Base-by-base conservation (phyloP, 2,113 vertebrate genomes). In the Anolis sagrei region DNA sequence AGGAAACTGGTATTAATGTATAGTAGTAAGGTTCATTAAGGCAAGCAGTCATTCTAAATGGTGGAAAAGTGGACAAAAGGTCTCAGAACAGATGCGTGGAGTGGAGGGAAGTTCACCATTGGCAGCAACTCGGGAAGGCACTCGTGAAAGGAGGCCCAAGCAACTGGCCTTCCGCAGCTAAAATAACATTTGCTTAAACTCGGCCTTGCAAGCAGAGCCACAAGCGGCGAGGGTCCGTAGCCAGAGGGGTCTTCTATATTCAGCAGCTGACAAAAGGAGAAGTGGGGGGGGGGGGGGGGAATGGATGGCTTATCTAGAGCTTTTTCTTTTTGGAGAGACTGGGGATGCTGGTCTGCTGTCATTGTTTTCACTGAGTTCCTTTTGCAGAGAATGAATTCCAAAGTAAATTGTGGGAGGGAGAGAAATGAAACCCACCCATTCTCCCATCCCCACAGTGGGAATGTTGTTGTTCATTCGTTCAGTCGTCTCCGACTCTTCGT, bases 111-210 rank as follows among this genome's bases (percentile, higher is more conserved):
- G 9, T 54, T 54, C 9, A 29, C 13, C 6, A n/a, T 64, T 4
- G 1, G 9, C 18, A 39, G 5, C 78, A 16, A 66, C 76, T 39
- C 49, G 72, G 9, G 9, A 10, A 39, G 66, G 27, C 23, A 27
- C 5, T 18, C 13, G 91, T 87, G 49, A 88, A 86, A 86, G 88
- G 85, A 89, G 90, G 89, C 91, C 82, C 81, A 68, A 82, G 85
- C 77, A 84, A 78, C 79, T 79, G 85, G 88, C 80, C 90, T 88
- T 91, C 91, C 86, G 80, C 69, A 86, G 74, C 74, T 61, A 92
- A 92, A 92, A 92, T 76, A 92, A 90, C 93, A 90, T 92, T 89
- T 92, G 90, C 89, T 94, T 92, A 93, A 93, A 94, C 76, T 79
- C 76, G 87, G 90, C 76, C 83, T 89, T 2, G 1, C 86, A 90